phyloP scores from a whole-genome alignment of 2,797 vertebrate species.

The Calcarius lapponicus region DNA sequence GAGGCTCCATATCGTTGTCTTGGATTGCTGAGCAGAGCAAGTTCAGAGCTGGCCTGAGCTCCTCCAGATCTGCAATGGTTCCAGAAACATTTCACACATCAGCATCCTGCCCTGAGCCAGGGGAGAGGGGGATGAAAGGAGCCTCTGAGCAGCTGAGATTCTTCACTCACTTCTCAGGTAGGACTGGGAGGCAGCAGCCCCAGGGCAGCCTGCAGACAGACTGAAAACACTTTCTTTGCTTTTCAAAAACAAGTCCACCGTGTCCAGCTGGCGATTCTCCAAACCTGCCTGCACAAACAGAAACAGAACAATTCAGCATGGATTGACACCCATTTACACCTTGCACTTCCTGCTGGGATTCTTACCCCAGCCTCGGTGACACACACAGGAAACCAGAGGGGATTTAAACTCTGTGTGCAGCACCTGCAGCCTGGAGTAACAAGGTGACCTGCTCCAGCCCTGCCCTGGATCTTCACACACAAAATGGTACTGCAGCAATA shows the following conservation, averaged over 20 bases:
- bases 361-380: background rate
- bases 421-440: background rate
- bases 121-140: background rate
- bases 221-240: slow-evolving; percentile 90
- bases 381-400: background rate
- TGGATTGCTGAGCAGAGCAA: slow-evolving; percentile 86
- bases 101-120: background rate
- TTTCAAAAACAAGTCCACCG: slow-evolving; percentile 94
- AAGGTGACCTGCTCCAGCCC: background rate
- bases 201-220: slow-evolving; percentile 50
- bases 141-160: fast-evolving
- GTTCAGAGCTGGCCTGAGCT: slow-evolving; percentile 87
- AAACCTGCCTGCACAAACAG: slow-evolving; percentile 84
- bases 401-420: background rate
- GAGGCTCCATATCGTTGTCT: slow-evolving; percentile 87
- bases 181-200: slow-evolving; percentile 35
- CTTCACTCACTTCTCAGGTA: slow-evolving; percentile 81
- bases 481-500: background rate
- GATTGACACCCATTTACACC: background rate
- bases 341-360: background rate
- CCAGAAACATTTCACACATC: background rate
- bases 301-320: background rate
- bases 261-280: slow-evolving; percentile 95
- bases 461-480: background rate
- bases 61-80: slow-evolving; percentile 80